These are phyloP conservation scores for Enteromius viviparus DNA, from an alignment of 2,797 vertebrate species.

Conservation along the genomic window DNA sequence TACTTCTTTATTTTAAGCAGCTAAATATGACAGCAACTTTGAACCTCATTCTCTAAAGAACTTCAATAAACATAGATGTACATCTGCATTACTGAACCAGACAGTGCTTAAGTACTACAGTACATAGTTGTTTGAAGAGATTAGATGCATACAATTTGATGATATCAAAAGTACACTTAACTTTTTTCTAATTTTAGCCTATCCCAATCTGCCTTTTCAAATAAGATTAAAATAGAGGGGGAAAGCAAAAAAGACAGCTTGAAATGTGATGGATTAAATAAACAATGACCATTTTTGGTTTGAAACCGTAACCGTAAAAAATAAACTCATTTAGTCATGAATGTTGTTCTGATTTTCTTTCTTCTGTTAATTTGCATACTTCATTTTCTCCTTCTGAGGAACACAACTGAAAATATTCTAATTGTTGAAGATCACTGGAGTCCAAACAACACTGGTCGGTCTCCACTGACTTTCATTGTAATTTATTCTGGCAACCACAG, in stretches of 20 bases:
- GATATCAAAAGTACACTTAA: slow-evolving; percentile 23
- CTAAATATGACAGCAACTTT: slow-evolving; percentile 23
- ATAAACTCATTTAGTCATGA: background rate
- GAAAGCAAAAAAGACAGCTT: background rate
- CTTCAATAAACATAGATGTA: slow-evolving; percentile 11
- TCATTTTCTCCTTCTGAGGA: background rate
- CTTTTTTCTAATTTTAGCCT: background rate
- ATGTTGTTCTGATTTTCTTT: background rate
- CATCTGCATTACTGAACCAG: background rate
- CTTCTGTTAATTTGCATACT: background rate
- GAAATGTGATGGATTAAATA: background rate
- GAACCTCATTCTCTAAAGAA: background rate
- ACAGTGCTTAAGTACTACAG: background rate
- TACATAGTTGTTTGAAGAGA: slow-evolving; percentile 5
- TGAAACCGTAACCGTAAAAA: background rate
- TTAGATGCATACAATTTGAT: background rate
- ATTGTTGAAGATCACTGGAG: background rate
- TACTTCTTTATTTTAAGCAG: slow-evolving; percentile 6
- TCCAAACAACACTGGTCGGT: background rate
- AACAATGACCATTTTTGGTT: background rate
- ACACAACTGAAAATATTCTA: background rate
- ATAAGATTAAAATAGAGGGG: background rate
- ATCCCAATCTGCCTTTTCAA: background rate
- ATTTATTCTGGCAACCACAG: too few species aligned
- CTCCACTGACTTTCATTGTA: too few species aligned